Evolutionary conservation across 30 jellyfish, hydroid and myxozoan genomes (phyloP).

Genomic region (Nemopilema nomurai): DNA sequence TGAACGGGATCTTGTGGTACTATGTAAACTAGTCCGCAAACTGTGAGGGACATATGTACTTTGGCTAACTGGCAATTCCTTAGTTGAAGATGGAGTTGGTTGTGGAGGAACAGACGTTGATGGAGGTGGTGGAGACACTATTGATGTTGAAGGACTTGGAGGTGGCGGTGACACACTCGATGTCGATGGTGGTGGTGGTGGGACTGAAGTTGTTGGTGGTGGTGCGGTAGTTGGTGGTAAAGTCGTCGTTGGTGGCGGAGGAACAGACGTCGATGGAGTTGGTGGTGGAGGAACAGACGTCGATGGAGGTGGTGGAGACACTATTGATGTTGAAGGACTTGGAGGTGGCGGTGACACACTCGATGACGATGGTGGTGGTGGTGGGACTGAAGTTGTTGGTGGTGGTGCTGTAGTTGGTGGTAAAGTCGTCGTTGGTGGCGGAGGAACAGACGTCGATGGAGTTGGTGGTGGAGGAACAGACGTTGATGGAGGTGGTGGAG

Average conservation of each 20-base stretch:
- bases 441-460: neutral
- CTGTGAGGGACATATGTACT: neutral
- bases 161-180: too few relatives aligned
- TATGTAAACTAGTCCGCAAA: too few relatives aligned
- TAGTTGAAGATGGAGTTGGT: neutral
- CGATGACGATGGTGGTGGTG: neutral
- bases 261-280: too few relatives aligned
- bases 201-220: too few relatives aligned
- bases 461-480: neutral
- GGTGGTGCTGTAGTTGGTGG: neutral
- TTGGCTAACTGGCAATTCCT: neutral
- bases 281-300: too few relatives aligned
- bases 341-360: too few relatives aligned
- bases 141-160: too few relatives aligned
- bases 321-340: conserved; percentile 4
- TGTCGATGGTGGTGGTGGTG: too few relatives aligned
- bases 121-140: too few relatives aligned
- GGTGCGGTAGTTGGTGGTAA: too few relatives aligned
- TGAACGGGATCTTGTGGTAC: neutral
- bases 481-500: neutral
- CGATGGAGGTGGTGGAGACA: conserved; percentile 8
- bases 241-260: too few relatives aligned
- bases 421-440: neutral
- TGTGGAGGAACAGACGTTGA: too few relatives aligned
- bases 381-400: neutral